Conservation (phyloP, 2,797 vertebrate genomes). For the Lithobates pipiens region DNA sequence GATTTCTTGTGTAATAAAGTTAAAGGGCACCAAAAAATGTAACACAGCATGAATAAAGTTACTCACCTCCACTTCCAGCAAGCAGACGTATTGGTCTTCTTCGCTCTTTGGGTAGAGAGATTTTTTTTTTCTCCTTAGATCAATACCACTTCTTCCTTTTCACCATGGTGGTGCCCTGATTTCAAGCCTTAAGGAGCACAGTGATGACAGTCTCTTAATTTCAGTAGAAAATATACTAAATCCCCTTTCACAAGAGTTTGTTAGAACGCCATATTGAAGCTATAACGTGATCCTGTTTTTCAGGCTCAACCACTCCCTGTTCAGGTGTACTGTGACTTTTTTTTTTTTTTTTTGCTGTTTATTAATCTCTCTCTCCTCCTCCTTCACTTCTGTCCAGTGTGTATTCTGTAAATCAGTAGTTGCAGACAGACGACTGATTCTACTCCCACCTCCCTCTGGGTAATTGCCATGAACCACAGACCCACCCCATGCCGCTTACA, state of each 20-base stretch:
- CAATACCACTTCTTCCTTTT: conserved; percentile 55
- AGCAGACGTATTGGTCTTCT: conserved; percentile 7
- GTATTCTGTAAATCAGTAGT: conserved; percentile 62
- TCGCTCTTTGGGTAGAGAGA: not conserved
- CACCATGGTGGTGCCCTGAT: conserved; percentile 47
- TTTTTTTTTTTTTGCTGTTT: conserved; percentile 58
- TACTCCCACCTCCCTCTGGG: conserved; percentile 61
- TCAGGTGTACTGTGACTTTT: conserved; percentile 61
- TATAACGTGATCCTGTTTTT: conserved; percentile 58
- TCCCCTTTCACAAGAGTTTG: conserved; percentile 19
- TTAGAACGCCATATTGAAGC: conserved; percentile 56
- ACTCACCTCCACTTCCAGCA: conserved; percentile 37
- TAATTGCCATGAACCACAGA: conserved; percentile 60
- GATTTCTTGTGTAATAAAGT: not conserved
- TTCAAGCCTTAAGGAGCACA: not conserved
- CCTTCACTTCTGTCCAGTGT: conserved; percentile 43
- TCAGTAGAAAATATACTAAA: conserved; percentile 16
- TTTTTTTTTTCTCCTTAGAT: conserved; percentile 15
- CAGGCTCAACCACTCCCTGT: conserved; percentile 58
- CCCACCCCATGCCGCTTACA: conserved; percentile 51
- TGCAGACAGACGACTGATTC: conserved; percentile 60
- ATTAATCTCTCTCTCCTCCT: conserved; percentile 57
- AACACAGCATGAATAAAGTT: not conserved
- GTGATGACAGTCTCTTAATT: not conserved
- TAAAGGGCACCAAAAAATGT: not conserved